Base-by-base conservation (phyloP, 1,140 invertebrate species). In the Neoseiulus cucumeris region DNA sequence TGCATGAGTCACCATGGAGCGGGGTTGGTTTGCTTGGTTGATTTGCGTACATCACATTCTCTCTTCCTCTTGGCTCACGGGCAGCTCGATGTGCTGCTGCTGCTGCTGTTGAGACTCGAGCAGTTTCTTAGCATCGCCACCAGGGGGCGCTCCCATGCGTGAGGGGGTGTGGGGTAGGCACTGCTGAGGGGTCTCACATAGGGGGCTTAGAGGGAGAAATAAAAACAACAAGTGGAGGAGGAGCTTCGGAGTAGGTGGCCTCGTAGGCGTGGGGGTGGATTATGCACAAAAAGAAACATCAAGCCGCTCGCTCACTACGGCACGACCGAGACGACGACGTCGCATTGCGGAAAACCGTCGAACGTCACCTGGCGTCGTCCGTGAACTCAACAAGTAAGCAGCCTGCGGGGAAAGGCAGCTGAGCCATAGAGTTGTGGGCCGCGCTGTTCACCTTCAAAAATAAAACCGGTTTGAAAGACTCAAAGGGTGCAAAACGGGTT, bases 231-330 rank as follows among this genome's bases (percentile, higher is more conserved):
- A 33, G 14, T 14, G 51, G 51, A 59, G 22, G 51, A 59, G 51
- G 22, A 59, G 51, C 14, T 20, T 25, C 22, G 14, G 22, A 59
- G 51, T 59, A 33, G 51, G 51, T 59, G 51, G 51, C 51, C 51
- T 25, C 33, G 25, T 59, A 25, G 51, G 51, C 51, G 51, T 59
- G 51, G 51, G 51, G 51, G 51, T 33, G 51, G 51, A 59, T 59
- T 59, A 59, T 59, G 51, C 51, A 59, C 51, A 59, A 59, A 59
- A 59, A 59, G 51, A 59, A 59, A 59, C 25, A 59, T 1, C 18
- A 47, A 4, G 33, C 33, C 9, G 4, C 4, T 39, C 33, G 4
- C 33, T 39, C 33, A 39, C 33, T 39, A 39, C 33, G 33, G 4
- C 33, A 9, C 9, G 4, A 39, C 33, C 4, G 9, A 39, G 33